phyloP scores from a whole-genome alignment of 2,888 invertebrate species.

The Melieria omissa region DNA sequence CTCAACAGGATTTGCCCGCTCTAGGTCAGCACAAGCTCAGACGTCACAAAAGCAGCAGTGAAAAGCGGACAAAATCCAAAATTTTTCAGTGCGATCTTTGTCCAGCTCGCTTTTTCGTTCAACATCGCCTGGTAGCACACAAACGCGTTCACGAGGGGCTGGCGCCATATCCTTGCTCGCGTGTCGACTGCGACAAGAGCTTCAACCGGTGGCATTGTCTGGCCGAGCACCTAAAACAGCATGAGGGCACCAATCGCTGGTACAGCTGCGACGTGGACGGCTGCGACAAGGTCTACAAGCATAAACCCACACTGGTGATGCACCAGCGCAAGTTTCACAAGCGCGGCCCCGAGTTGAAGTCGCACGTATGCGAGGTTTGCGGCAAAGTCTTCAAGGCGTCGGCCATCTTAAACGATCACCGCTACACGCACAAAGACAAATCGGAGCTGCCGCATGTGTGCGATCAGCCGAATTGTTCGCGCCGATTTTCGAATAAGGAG shows the following conservation, averaged over 20 bases:
- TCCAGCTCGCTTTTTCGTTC: slow-evolving; percentile 45
- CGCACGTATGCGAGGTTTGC: slow-evolving; percentile 59
- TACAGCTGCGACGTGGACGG: slow-evolving; percentile 49
- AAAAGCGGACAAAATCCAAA: neutral
- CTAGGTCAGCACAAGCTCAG: too few relatives aligned
- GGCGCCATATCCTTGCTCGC: slow-evolving; percentile 52
- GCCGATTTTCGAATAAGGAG: slow-evolving; percentile 55
- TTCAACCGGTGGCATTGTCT: slow-evolving; percentile 51
- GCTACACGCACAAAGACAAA: slow-evolving; percentile 54
- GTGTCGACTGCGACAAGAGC: slow-evolving; percentile 49
- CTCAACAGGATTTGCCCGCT: neutral
- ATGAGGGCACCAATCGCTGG: slow-evolving; percentile 45
- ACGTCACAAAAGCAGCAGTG: neutral
- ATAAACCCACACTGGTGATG: slow-evolving; percentile 53
- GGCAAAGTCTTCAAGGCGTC: slow-evolving; percentile 56
- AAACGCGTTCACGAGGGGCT: slow-evolving; percentile 54
- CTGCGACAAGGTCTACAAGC: slow-evolving; percentile 54
- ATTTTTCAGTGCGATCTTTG: slow-evolving; percentile 51
- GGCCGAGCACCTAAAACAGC: slow-evolving; percentile 51
- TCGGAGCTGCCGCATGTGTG: slow-evolving; percentile 56
- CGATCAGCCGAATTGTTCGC: slow-evolving; percentile 47
- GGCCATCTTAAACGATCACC: slow-evolving; percentile 56
- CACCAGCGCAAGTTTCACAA: slow-evolving; percentile 54
- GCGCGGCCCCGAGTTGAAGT: slow-evolving; percentile 51
- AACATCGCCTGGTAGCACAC: slow-evolving; percentile 51